Percentiles rank a stretch among this genome's conserved stretches.
phyloP scores from a whole-genome alignment of 2,113 vertebrate species.

The Podarcis muralis region DNA sequence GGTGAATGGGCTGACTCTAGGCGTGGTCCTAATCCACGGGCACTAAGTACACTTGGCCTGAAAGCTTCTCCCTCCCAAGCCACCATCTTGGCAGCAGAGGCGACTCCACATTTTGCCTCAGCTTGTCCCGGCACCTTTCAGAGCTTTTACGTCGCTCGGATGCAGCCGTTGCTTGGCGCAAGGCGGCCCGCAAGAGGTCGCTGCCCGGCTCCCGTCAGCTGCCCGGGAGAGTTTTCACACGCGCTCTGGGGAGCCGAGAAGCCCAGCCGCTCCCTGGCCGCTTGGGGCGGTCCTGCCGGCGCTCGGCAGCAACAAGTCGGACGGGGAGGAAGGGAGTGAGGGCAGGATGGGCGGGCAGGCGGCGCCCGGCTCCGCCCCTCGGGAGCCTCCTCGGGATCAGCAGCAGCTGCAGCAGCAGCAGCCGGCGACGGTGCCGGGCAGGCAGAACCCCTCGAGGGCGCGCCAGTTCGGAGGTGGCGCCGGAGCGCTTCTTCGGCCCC shows the following conservation, averaged over 20 bases:
- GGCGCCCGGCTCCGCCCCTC: background rate
- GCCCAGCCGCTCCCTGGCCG: background rate
- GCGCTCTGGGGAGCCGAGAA: background rate
- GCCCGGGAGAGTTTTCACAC: background rate
- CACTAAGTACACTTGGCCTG: too few relatives aligned
- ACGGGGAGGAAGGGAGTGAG: background rate
- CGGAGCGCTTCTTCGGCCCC: background rate
- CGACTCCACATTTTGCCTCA: background rate
- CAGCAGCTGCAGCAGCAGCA: background rate
- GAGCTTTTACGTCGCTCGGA: background rate
- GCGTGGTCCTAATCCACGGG: too few relatives aligned
- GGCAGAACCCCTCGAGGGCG: background rate
- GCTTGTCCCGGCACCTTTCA: background rate
- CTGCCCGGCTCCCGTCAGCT: background rate
- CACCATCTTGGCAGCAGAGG: background rate
- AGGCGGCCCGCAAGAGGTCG: background rate
- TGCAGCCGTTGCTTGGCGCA: background rate
- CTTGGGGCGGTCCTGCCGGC: background rate
- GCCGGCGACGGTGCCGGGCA: background rate
- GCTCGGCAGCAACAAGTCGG: slow-evolving; percentile 12
- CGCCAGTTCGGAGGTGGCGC: background rate
- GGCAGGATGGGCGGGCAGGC: fast-evolving
- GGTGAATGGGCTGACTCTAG: too few relatives aligned
- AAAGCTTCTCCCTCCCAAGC: background rate
- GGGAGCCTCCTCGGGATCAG: background rate